These are phyloP conservation scores for Perithous albicinctus DNA, from an alignment of 2,888 invertebrate genomes.

Conservation along the genomic window DNA sequence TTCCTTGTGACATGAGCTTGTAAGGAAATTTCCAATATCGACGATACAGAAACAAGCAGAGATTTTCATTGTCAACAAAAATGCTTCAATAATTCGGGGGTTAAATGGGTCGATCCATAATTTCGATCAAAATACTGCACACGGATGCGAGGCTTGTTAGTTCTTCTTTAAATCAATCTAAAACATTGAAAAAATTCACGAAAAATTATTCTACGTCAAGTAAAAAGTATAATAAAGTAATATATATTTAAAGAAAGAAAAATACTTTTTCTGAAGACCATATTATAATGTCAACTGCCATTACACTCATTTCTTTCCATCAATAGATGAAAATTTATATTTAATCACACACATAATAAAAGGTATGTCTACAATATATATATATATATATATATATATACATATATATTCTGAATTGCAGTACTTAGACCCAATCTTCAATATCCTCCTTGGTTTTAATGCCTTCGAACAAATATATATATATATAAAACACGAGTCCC, in stretches of 20 bases:
- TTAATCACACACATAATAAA: not conserved
- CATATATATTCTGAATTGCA: not conserved
- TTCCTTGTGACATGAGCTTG: no score
- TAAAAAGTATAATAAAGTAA: not conserved
- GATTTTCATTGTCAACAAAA: no score
- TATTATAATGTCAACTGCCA: not conserved
- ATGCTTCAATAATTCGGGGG: no score
- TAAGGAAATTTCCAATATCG: no score
- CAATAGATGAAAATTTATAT: not conserved
- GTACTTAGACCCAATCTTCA: not conserved
- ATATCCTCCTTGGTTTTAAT: not conserved
- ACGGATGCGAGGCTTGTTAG: no score
- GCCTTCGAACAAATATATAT: not conserved
- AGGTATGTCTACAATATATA: no score
- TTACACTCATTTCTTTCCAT: not conserved
- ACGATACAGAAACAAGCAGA: no score
- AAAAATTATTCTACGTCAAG: not conserved
- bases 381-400: no score
- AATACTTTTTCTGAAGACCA: not conserved
- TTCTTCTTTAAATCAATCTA: no score
- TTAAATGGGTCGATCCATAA: no score
- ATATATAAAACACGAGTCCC: slow-evolving; percentile 22
- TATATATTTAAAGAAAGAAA: not conserved
- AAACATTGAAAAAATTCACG: not conserved
- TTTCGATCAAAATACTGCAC: no score